These are phyloP conservation scores for Cheilosia urbana DNA, from an alignment of 2,888 invertebrate species.

Conservation along the genomic window DNA sequence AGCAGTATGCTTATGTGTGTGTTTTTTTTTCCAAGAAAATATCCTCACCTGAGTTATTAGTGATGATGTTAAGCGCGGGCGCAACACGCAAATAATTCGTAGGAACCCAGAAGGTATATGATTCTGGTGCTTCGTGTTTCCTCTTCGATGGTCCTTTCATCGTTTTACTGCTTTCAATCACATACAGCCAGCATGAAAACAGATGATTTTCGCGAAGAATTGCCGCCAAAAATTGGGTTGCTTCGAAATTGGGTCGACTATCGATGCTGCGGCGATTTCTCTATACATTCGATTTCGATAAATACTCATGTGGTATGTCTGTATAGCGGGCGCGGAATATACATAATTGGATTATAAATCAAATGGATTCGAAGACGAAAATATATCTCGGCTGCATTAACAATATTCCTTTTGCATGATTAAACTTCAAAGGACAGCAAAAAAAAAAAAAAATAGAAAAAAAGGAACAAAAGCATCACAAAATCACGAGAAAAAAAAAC, in stretches of 20 bases:
- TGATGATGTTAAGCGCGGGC: constrained; percentile 71
- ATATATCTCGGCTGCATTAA: constrained; percentile 19
- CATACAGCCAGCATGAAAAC: constrained; percentile 22
- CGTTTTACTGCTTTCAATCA: neutral
- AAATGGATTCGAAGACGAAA: constrained; percentile 31
- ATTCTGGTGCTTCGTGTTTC: constrained; percentile 1
- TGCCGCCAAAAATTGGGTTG: constrained; percentile 55
- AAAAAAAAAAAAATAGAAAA: constrained; percentile 4
- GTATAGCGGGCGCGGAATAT: constrained; percentile 6
- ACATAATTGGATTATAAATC: constrained; percentile 66
- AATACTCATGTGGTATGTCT: constrained; percentile 3
- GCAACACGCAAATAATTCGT: constrained; percentile 56
- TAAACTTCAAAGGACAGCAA: constrained; percentile 42
- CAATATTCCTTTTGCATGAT: constrained; percentile 52
- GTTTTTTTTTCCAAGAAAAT: constrained; percentile 41
- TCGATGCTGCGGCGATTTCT: constrained; percentile 10
- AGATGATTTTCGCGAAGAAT: constrained; percentile 51
- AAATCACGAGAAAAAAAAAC: constrained; percentile 5
- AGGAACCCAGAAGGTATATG: neutral
- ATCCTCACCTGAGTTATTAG: constrained; percentile 70
- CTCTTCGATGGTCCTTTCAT: constrained; percentile 13
- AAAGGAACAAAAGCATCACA: neutral
- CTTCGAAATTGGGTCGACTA: constrained; percentile 65
- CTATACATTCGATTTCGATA: neutral
- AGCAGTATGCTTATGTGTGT: constrained; percentile 10